A percentile compares a stretch with the other conserved stretches of the same genome.
Conservation (phyloP, 2,113 vertebrate species). For the Mus musculus region GRCm39 chr12:119157001-119157500, state of each 20-base stretch:
- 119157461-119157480: not conserved
- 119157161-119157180: not conserved
- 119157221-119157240: not conserved
- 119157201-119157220: not conserved
- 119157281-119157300: not conserved
- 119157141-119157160: not conserved
- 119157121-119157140: not conserved
- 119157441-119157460: not conserved
- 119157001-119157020: not conserved
- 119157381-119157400: no score
- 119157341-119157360: not conserved
- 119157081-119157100: not conserved
- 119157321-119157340: not conserved
- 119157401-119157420: not conserved
- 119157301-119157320: not conserved
- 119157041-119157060: not conserved
- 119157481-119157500: not conserved
- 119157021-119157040: not conserved
- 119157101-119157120: not conserved
- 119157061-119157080: not conserved
- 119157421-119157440: not conserved
- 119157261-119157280: not conserved
- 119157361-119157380: not conserved
- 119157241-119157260: conserved; percentile 5
- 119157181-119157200: not conserved